Evolutionary conservation across 2,113 vertebrate genomes (phyloP).

Genomic region (Suncus etruscus): DNA sequence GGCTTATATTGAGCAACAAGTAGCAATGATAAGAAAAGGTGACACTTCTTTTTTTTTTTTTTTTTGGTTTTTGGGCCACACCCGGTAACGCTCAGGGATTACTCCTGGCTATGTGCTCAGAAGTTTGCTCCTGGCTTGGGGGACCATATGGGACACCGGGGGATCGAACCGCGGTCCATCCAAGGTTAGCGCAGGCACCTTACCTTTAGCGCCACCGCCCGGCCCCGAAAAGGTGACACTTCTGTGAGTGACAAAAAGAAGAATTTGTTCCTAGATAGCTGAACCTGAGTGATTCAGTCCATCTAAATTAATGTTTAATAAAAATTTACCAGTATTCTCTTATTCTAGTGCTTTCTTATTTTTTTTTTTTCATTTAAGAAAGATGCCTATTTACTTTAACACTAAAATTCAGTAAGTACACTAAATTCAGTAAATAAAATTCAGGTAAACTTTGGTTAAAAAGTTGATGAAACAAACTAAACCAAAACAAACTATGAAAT

Average conservation of each 20-base stretch:
- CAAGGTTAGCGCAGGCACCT: too few species aligned
- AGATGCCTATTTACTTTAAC: not conserved
- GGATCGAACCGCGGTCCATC: too few species aligned
- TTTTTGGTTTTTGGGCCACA: too few species aligned
- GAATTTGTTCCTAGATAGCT: conserved; percentile 3
- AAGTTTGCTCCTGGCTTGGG: too few species aligned
- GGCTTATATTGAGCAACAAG: too few species aligned
- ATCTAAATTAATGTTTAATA: conserved; percentile 3
- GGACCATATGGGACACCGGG: too few species aligned
- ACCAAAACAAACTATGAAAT: not conserved
- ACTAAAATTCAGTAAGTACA: not conserved
- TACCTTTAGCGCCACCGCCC: too few species aligned
- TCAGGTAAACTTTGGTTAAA: not conserved
- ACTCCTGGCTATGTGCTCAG: too few species aligned
- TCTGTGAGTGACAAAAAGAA: not conserved
- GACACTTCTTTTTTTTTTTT: too few species aligned
- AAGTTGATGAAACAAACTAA: not conserved
- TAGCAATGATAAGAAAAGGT: too few species aligned
- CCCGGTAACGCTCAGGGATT: too few species aligned
- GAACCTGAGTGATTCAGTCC: conserved; percentile 26
- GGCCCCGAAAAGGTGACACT: not conserved
- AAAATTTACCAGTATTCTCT: conserved; percentile 22
- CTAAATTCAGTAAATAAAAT: not conserved
- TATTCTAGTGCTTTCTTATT: conserved; percentile 42
- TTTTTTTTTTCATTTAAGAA: conserved; percentile 51